A percentile compares a stretch with the other conserved stretches of the same genome.
These are phyloP conservation scores for Nymphalis polychloros DNA, from an alignment of 2,888 invertebrate genomes.

Conservation along the genomic window DNA sequence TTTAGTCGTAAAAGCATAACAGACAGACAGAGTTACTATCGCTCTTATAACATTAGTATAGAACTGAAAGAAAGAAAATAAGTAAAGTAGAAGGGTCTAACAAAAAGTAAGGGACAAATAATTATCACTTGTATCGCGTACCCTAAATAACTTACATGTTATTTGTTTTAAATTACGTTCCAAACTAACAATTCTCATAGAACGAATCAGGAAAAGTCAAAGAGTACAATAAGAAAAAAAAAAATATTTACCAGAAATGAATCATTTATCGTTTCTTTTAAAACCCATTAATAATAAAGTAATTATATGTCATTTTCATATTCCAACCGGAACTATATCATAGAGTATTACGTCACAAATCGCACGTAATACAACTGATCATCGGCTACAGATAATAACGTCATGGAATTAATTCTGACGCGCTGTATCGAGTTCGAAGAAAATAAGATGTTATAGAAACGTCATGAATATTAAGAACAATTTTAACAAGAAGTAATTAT, in stretches of 20 bases:
- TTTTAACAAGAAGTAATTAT: background rate
- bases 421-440: background rate
- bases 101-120: too few species aligned
- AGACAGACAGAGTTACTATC: too few species aligned
- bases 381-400: background rate
- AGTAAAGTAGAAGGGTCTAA: too few species aligned
- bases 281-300: background rate
- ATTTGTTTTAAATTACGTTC: too few species aligned
- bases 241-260: background rate
- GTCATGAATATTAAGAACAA: background rate
- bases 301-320: background rate
- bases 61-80: too few species aligned
- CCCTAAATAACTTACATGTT: too few species aligned
- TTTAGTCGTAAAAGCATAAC: too few species aligned
- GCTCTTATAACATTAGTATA: too few species aligned
- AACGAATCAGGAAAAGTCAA: too few species aligned
- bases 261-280: background rate
- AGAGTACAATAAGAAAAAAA: background rate
- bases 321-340: conserved; percentile 3
- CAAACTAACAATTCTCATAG: too few species aligned
- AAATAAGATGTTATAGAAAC: background rate
- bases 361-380: background rate
- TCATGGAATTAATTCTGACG: conserved; percentile 2
- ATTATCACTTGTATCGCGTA: too few species aligned
- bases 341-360: background rate